phyloP scores from a whole-genome alignment of 2,888 invertebrate species.

The Lasioglossum calceatum region DNA sequence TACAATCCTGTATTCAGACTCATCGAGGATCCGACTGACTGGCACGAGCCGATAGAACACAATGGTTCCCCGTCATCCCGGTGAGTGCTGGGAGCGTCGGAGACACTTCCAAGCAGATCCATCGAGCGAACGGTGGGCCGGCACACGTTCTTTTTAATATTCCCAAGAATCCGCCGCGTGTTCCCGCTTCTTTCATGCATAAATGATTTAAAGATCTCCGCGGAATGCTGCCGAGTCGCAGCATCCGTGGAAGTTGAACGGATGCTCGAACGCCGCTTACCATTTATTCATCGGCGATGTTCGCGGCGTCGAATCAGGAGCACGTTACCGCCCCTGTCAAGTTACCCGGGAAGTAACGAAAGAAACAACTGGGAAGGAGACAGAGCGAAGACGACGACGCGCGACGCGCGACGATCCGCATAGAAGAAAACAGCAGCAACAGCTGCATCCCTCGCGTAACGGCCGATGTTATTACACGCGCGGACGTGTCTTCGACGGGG shows the following conservation, averaged over 20 bases:
- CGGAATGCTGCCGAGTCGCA: background rate
- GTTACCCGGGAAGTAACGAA: slow-evolving; percentile 16
- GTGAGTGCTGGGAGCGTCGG: background rate
- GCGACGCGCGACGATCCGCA: background rate
- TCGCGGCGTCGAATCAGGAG: slow-evolving; percentile 23
- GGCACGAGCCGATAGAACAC: background rate
- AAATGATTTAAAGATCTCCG: slow-evolving; percentile 10
- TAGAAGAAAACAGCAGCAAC: slow-evolving; percentile 16
- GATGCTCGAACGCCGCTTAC: background rate
- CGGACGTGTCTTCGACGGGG: slow-evolving; percentile 33
- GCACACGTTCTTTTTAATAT: background rate
- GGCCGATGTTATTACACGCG: slow-evolving; percentile 51
- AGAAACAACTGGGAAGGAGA: slow-evolving; percentile 17
- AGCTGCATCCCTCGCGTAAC: slow-evolving; percentile 40
- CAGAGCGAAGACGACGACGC: slow-evolving; percentile 9
- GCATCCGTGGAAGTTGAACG: background rate
- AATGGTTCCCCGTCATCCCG: background rate
- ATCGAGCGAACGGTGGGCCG: background rate
- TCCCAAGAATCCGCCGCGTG: background rate
- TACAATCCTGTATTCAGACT: too few species aligned
- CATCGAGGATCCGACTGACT: background rate
- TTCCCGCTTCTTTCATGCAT: slow-evolving; percentile 3
- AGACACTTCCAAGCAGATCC: background rate
- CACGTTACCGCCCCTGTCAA: slow-evolving; percentile 22
- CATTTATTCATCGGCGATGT: slow-evolving; percentile 15